phyloP scores from a whole-genome alignment of 2,888 invertebrate genomes.

The Trachelus stipa region DNA sequence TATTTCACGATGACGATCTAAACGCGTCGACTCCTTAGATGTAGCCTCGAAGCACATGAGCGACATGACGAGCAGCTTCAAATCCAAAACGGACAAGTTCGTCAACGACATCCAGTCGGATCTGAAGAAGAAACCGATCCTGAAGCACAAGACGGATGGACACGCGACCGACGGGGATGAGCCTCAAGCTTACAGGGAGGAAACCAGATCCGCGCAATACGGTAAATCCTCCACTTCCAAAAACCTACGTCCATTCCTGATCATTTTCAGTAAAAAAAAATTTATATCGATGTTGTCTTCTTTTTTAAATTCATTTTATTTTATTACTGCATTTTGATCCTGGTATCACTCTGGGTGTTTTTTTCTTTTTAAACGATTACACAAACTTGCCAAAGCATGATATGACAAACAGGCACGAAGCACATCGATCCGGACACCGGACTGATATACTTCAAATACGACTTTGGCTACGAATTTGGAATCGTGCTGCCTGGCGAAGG shows the following conservation, averaged over 20 bases:
- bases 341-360: too few relatives aligned
- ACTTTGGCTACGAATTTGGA: slow-evolving; percentile 84
- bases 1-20: not conserved
- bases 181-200: slow-evolving; percentile 78
- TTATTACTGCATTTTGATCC: too few relatives aligned
- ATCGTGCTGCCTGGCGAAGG: slow-evolving; percentile 78
- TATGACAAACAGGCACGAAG: slow-evolving; percentile 73
- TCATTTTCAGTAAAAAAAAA: too few relatives aligned
- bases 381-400: not conserved
- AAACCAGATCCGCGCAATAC: slow-evolving; percentile 77
- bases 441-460: slow-evolving; percentile 84
- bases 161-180: slow-evolving; percentile 67
- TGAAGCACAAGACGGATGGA: slow-evolving; percentile 67
- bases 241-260: too few relatives aligned
- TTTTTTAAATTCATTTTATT: too few relatives aligned
- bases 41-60: slow-evolving; percentile 74
- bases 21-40: slow-evolving; percentile 57
- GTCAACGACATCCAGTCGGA: slow-evolving; percentile 75
- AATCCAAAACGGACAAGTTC: slow-evolving; percentile 77
- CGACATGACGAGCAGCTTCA: slow-evolving; percentile 76
- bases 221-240: slow-evolving; percentile 67
- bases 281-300: too few relatives aligned
- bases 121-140: slow-evolving; percentile 68
- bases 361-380: not conserved
- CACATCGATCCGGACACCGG: slow-evolving; percentile 82